A percentile compares a stretch with the other conserved stretches of the same genome.
phyloP scores from a whole-genome alignment of 2,113 vertebrate genomes.

The Actinemys pallida region DNA sequence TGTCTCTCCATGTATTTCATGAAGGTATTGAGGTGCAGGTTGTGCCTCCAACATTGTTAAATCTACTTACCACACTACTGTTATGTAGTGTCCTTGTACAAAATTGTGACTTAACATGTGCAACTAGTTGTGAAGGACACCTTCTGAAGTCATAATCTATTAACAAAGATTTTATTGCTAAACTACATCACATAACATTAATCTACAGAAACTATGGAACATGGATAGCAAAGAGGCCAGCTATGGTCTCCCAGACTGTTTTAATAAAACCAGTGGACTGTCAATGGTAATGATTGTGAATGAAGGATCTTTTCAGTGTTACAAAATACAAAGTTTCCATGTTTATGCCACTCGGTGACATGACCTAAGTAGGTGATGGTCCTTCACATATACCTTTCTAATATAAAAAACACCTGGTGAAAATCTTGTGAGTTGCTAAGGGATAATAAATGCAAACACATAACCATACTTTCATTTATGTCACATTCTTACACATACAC shows the following conservation, averaged over 20 bases:
- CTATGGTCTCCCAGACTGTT: neutral
- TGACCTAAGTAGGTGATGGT: neutral
- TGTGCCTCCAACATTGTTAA: neutral
- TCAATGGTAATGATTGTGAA: neutral
- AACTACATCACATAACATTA: neutral
- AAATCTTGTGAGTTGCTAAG: neutral
- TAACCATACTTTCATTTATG: neutral
- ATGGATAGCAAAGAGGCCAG: neutral
- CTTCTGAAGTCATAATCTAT: neutral
- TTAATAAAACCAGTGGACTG: neutral
- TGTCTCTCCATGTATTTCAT: neutral
- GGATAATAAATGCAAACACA: neutral
- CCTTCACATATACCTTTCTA: neutral
- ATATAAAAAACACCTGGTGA: neutral
- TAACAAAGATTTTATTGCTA: neutral
- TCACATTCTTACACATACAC: neutral
- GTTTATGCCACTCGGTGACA: neutral
- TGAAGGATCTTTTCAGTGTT: neutral
- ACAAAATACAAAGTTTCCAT: rapidly evolving
- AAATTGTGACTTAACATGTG: neutral
- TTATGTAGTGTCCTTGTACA: neutral
- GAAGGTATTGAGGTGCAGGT: neutral
- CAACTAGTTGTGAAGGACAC: neutral
- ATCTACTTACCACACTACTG: neutral
- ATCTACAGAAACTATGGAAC: neutral